Percentiles rank a stretch among this genome's conserved stretches.
These are phyloP conservation scores for Amblyornis subalaris DNA, from an alignment of 2,113 vertebrate genomes.

Conservation along the genomic window DNA sequence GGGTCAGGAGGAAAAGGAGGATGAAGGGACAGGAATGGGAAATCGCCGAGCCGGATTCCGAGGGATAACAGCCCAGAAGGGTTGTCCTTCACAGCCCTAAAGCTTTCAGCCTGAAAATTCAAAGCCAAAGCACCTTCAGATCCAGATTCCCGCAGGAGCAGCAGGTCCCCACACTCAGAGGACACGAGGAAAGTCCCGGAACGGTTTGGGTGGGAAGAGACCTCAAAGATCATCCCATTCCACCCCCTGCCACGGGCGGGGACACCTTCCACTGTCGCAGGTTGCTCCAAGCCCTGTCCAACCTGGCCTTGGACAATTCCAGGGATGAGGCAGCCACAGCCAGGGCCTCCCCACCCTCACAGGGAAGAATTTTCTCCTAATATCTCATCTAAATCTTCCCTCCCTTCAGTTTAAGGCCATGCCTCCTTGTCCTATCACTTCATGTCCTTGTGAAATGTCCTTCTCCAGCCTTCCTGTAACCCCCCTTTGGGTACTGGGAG, in stretches of 20 bases:
- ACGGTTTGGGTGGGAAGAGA: background rate
- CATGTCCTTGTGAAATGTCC: background rate
- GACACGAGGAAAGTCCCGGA: background rate
- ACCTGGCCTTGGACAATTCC: background rate
- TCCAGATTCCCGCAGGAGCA: background rate
- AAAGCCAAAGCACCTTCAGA: background rate
- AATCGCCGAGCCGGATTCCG: background rate
- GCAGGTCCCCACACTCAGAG: background rate
- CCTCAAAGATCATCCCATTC: background rate
- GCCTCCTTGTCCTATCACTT: background rate
- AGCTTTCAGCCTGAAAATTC: background rate
- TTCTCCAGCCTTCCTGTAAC: background rate
- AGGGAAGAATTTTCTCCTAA: background rate
- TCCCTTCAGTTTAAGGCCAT: background rate
- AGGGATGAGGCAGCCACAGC: background rate
- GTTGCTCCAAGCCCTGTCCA: background rate
- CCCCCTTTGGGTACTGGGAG: background rate
- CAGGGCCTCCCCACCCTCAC: background rate
- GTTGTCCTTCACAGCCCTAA: background rate
- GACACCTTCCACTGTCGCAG: background rate
- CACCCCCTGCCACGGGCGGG: background rate
- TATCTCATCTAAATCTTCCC: background rate
- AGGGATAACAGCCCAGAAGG: background rate
- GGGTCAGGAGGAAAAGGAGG: background rate
- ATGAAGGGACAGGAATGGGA: background rate